These are phyloP conservation scores for Ciconia nigra DNA, from an alignment of 2,797 vertebrate species.

Conservation along the genomic window DNA sequence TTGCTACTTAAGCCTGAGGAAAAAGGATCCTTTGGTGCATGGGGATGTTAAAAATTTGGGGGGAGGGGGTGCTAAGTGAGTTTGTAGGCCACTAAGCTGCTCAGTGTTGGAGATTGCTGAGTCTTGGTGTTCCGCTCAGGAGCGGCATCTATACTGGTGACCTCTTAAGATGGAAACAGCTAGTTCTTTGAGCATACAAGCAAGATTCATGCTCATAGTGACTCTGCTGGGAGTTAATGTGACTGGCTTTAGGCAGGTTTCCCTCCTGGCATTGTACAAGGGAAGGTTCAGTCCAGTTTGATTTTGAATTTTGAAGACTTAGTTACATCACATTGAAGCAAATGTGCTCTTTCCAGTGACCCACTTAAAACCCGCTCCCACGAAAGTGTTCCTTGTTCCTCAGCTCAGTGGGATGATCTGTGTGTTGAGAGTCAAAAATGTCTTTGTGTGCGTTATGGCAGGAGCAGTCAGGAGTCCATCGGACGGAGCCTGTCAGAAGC, in stretches of 20 bases:
- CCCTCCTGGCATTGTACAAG: background rate
- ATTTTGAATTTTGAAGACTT: background rate
- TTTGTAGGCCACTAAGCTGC: background rate
- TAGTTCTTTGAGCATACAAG: background rate
- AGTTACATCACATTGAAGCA: background rate
- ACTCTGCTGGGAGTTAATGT: background rate
- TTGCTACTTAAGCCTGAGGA: background rate
- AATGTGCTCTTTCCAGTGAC: background rate
- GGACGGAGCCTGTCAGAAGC: background rate
- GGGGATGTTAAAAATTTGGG: background rate
- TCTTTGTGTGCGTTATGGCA: background rate
- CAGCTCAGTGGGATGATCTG: background rate
- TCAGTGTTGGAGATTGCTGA: background rate
- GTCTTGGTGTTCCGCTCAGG: background rate
- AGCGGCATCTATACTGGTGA: background rate
- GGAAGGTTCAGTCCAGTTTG: background rate
- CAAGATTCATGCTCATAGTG: background rate
- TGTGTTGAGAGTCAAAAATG: background rate
- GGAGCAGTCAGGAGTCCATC: background rate
- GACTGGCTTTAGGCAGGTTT: background rate
- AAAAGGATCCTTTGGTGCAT: background rate
- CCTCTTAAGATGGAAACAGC: background rate
- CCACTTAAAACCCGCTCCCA: background rate
- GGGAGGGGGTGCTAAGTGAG: background rate
- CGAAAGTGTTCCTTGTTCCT: background rate